Evolutionary conservation across 1,140 invertebrate genomes (phyloP), one percentile per base, ranked within the genome.

Genomic region (Neelides sp.): DNA sequence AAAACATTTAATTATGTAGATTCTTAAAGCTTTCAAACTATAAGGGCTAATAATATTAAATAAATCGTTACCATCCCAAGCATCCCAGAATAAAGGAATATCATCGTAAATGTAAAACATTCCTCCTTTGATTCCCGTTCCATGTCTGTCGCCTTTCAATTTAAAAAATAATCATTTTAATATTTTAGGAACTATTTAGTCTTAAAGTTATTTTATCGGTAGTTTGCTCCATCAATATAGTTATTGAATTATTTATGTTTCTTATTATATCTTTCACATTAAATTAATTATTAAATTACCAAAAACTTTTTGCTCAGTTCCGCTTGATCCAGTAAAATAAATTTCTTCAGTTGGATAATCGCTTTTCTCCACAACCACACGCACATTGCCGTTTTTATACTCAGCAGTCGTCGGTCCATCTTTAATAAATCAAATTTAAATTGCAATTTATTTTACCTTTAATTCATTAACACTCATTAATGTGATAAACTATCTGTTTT

Each of bases 81-180:
- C 74, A 67, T 75, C 73, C 74, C 74, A 75, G 64, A 66, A 75
- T 43, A 76, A 54, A 13, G 74, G 73, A 8, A 74, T 62, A 57
- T 76, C 74, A 64, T 75, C 72, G 65, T 67, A 75, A 20, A 74
- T 54, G 45, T 73, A 55, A 41, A 61, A 55, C 48, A 44, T 50
- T 2, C 49, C 58, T 4, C 39, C 41, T 4, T 39, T 8, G 7
- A 51, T 55, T 13, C 48, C 54, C 17, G 42, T 59, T 23, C 46
- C 46, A n/a, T 49, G 19, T 22, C 47, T 39, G 37, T 59, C 57
- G 10, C 40, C n/a, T n/a, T n/a, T n/a, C n/a, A n/a, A n/a, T n/a
- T n/a, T n/a, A n/a, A n/a, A n/a, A n/a, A n/a, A n/a, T n/a, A n/a
- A n/a, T n/a, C n/a, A n/a, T n/a, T n/a, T n/a, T n/a, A n/a, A n/a